A percentile compares a stretch with the other conserved stretches of the same genome.
phyloP scores from a whole-genome alignment of 2,113 vertebrate species.

The Sphaerodactylus townsendi region DNA sequence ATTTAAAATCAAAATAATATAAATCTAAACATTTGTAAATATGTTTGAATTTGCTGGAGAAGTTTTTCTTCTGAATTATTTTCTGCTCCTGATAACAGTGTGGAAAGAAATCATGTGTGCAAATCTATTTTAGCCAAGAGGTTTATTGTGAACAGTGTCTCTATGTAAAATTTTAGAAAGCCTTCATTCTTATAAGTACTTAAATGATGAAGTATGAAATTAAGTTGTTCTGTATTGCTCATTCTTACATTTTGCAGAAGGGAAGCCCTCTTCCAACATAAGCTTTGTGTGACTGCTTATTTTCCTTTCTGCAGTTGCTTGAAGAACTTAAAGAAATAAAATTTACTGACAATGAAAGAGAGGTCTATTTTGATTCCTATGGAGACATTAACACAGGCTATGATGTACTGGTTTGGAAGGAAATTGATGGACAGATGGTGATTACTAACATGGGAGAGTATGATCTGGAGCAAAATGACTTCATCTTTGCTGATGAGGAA shows the following conservation, averaged over 20 bases:
- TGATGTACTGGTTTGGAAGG: constrained; percentile 81
- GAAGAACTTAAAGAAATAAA: constrained; percentile 69
- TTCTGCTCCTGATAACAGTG: too few relatives aligned
- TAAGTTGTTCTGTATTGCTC: neutral
- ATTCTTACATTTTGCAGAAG: neutral
- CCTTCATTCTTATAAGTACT: neutral
- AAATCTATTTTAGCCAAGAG: neutral
- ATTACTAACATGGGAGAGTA: constrained; percentile 80
- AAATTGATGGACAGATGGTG: constrained; percentile 57
- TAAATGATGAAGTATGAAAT: neutral
- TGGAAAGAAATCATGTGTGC: too few relatives aligned
- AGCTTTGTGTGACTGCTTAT: constrained; percentile 8
- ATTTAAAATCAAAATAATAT: too few relatives aligned
- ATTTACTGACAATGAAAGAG: constrained; percentile 63
- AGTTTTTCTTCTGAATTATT: too few relatives aligned
- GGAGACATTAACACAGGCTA: constrained; percentile 85
- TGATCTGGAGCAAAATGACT: constrained; percentile 66
- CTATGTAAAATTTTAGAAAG: neutral
- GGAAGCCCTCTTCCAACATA: neutral
- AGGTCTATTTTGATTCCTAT: constrained; percentile 76
- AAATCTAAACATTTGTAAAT: too few relatives aligned
- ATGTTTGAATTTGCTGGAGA: too few relatives aligned
- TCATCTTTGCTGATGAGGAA: constrained; percentile 66
- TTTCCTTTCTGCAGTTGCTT: constrained; percentile 74
- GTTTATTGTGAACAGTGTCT: neutral